phyloP scores from a whole-genome alignment of 2,113 vertebrate genomes.

The Sorex fumeus region DNA sequence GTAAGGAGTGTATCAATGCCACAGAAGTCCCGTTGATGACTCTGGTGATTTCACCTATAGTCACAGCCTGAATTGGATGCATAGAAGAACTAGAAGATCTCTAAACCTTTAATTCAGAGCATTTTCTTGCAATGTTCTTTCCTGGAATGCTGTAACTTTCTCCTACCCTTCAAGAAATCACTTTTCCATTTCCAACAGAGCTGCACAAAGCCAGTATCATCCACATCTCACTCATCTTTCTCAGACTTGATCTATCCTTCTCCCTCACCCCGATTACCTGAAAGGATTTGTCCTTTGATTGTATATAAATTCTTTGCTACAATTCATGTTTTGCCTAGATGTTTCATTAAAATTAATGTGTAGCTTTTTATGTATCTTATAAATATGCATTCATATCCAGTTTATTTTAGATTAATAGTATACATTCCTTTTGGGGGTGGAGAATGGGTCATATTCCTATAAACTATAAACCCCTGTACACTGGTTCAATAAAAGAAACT shows the following conservation, averaged over 20 bases:
- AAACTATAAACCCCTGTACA: constrained; percentile 12
- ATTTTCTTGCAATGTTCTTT: neutral
- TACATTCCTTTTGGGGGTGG: neutral
- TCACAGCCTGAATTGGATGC: neutral
- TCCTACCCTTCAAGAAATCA: neutral
- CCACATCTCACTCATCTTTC: neutral
- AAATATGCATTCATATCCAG: constrained; percentile 31
- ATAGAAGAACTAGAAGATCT: neutral
- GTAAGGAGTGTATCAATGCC: neutral
- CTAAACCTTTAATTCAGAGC: neutral
- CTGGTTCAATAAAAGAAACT: neutral
- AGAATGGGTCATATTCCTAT: neutral
- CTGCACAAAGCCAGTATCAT: neutral
- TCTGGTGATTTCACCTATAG: neutral
- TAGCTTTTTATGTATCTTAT: constrained; percentile 48
- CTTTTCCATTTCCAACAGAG: constrained; percentile 1
- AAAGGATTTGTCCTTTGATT: constrained; percentile 22
- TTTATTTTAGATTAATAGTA: constrained; percentile 59
- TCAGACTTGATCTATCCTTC: neutral
- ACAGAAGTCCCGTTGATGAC: constrained; percentile 25
- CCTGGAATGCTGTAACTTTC: neutral
- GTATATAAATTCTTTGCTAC: neutral
- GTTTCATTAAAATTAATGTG: constrained; percentile 70
- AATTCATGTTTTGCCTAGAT: constrained; percentile 58
- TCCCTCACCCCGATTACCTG: neutral